Percentiles rank a stretch among this genome's conserved stretches.
phyloP scores from a whole-genome alignment of 2,113 vertebrate genomes.

The Chloropsis cyanopogon region DNA sequence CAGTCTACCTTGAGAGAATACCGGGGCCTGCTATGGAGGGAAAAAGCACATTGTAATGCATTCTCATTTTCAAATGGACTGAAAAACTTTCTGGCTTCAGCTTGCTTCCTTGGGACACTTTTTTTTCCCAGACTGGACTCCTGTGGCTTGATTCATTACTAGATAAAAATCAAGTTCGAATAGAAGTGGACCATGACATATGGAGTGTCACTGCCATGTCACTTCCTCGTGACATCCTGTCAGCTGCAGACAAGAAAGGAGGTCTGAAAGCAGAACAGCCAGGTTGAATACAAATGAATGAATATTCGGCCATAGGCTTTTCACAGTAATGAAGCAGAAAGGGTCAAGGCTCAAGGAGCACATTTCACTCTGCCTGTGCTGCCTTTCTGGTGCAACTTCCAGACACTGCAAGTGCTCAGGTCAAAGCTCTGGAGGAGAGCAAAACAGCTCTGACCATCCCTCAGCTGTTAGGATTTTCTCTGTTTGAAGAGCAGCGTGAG shows the following conservation, averaged over 20 bases:
- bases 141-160: conserved; percentile 18
- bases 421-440: background rate
- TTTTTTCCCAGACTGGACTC: conserved; percentile 5
- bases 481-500: background rate
- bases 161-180: conserved; percentile 56
- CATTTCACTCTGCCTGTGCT: background rate
- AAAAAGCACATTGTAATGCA: conserved; percentile 2
- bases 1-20: conserved; percentile 50
- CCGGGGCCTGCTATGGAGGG: background rate
- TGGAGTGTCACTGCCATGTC: background rate
- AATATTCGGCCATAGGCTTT: background rate
- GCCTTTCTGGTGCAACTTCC: background rate
- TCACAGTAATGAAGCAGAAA: background rate
- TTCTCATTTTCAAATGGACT: conserved; percentile 47
- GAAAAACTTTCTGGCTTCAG: conserved; percentile 14
- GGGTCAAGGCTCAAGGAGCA: background rate
- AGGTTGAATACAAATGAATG: conserved; percentile 29
- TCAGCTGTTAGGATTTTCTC: background rate
- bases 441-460: background rate
- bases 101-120: background rate
- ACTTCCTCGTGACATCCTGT: conserved; percentile 1
- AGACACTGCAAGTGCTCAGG: background rate
- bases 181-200: conserved; percentile 19
- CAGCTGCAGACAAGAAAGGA: conserved; percentile 25
- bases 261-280: background rate